These are phyloP conservation scores for Callorhinus ursinus DNA, from an alignment of 2,113 vertebrate species.

Conservation along the genomic window DNA sequence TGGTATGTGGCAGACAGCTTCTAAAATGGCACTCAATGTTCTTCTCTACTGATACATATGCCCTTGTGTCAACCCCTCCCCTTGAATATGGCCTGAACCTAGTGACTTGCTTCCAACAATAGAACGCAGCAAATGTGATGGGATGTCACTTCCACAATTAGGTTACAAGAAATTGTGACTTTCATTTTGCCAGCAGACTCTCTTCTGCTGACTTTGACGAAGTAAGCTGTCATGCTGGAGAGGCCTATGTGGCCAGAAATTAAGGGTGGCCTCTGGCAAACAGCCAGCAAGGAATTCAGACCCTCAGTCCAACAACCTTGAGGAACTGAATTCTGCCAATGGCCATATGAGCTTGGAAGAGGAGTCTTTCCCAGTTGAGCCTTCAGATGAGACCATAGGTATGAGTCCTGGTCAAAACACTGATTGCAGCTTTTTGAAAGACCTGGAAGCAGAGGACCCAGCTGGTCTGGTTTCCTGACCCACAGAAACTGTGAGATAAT, in stretches of 20 bases:
- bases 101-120: neutral
- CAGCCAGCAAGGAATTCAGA: neutral
- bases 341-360: neutral
- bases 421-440: neutral
- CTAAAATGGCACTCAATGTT: neutral
- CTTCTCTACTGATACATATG: neutral
- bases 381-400: neutral
- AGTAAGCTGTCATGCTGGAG: neutral
- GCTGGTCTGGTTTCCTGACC: neutral
- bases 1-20: neutral
- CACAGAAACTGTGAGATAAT: constrained; percentile 23
- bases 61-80: neutral
- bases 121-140: neutral
- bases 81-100: neutral
- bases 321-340: neutral
- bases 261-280: neutral
- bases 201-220: constrained; percentile 25
- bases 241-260: neutral
- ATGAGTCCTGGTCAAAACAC: neutral
- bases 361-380: neutral
- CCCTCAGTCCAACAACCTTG: neutral
- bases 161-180: neutral
- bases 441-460: neutral
- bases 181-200: neutral
- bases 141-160: neutral